Evolutionary conservation across 2,888 invertebrate species (phyloP).

Genomic region (Phyllotreta striolata): DNA sequence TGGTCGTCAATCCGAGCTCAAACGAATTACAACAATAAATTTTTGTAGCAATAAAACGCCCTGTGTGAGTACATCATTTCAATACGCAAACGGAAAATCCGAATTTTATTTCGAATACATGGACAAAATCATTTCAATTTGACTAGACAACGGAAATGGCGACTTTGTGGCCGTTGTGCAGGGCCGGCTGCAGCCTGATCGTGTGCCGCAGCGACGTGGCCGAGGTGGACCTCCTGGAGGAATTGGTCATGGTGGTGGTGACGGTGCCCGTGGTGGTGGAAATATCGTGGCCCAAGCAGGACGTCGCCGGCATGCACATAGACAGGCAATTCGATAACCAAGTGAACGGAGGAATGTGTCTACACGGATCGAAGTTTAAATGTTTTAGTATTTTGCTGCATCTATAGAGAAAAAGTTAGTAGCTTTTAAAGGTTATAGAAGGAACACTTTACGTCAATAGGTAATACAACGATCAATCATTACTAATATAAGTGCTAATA

Average conservation of each 20-base stretch:
- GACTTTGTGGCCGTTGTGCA: constrained; percentile 55
- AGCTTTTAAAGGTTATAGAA: constrained; percentile 11
- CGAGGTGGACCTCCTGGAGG: constrained; percentile 57
- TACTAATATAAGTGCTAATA: too few species aligned
- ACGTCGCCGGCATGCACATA: constrained; percentile 55
- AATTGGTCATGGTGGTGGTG: constrained; percentile 57
- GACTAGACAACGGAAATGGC: constrained; percentile 58
- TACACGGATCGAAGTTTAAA: constrained; percentile 57
- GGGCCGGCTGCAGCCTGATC: constrained; percentile 55
- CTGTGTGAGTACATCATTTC: background rate
- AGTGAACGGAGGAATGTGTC: constrained; percentile 74
- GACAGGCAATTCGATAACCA: constrained; percentile 70
- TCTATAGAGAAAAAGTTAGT: constrained; percentile 46
- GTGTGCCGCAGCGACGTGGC: constrained; percentile 57
- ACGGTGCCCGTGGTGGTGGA: constrained; percentile 53
- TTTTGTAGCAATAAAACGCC: too few species aligned
- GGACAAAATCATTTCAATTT: background rate
- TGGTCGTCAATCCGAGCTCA: too few species aligned
- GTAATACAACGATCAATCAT: too few species aligned
- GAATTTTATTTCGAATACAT: constrained; percentile 1
- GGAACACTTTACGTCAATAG: background rate
- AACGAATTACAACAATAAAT: too few species aligned
- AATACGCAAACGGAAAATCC: background rate
- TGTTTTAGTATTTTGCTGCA: constrained; percentile 55
- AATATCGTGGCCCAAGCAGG: constrained; percentile 54